These are phyloP conservation scores for Rhingia rostrata DNA, from an alignment of 2,888 invertebrate genomes.

Conservation along the genomic window DNA sequence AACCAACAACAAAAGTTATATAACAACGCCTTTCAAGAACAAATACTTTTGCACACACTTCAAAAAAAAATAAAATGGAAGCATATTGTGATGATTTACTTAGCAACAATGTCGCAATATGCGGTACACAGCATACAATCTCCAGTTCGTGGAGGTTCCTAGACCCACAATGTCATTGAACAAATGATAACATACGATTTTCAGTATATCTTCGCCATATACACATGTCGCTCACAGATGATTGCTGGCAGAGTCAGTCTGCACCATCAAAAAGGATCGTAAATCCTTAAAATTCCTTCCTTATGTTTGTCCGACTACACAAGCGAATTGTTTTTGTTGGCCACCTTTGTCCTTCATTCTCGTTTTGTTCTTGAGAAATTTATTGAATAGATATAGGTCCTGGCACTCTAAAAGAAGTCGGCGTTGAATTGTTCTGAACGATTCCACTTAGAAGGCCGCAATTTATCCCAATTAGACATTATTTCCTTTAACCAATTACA, in stretches of 20 bases:
- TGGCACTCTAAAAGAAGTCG: constrained; percentile 19
- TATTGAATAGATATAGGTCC: constrained; percentile 41
- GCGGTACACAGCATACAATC: not conserved
- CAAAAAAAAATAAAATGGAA: not conserved
- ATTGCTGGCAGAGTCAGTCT: constrained; percentile 1
- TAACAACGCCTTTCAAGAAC: too few relatives aligned
- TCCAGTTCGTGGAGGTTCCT: constrained; percentile 4
- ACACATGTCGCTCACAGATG: constrained; percentile 54
- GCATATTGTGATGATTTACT: constrained; percentile 64
- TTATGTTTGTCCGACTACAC: constrained; percentile 15
- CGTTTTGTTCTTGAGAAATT: constrained; percentile 29
- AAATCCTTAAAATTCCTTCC: constrained; percentile 27
- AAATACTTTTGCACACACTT: too few relatives aligned
- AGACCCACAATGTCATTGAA: constrained; percentile 50
- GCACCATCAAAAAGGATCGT: not conserved
- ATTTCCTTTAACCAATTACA: constrained; percentile 58
- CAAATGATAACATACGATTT: constrained; percentile 70
- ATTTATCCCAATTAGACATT: constrained; percentile 63
- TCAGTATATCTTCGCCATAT: constrained; percentile 62
- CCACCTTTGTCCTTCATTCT: constrained; percentile 36
- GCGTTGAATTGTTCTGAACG: not conserved
- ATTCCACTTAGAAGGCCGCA: constrained; percentile 37
- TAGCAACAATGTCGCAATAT: not conserved
- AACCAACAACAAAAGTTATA: too few relatives aligned
- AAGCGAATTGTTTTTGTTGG: constrained; percentile 42